phyloP scores from a whole-genome alignment of 2,888 invertebrate species.

The Cantharis flavilabris region DNA sequence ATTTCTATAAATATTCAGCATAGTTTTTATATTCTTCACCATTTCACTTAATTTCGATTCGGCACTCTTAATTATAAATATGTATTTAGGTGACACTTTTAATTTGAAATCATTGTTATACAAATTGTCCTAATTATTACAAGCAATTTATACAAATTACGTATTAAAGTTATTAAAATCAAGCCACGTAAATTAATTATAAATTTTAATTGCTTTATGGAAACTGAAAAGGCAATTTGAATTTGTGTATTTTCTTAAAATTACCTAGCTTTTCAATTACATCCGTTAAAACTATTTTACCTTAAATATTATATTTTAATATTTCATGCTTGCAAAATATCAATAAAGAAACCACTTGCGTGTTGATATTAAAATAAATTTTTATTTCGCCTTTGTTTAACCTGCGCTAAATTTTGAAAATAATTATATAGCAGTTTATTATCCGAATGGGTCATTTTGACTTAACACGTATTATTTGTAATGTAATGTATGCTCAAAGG shows the following conservation, averaged over 20 bases:
- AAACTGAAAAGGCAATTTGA: not conserved
- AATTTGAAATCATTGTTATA: not conserved
- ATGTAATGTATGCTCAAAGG: no score
- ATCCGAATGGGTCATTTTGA: no score
- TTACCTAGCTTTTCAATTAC: not conserved
- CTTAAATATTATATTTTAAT: not conserved
- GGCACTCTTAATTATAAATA: not conserved
- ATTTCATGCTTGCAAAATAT: not conserved
- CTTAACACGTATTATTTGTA: no score
- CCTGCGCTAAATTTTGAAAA: no score
- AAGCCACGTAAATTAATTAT: not conserved
- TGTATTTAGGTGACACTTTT: not conserved
- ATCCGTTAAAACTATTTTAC: not conserved
- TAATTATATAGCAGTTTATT: no score
- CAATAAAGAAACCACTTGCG: not conserved
- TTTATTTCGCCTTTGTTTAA: no score
- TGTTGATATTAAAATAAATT: no score
- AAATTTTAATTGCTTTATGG: not conserved
- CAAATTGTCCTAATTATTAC: not conserved
- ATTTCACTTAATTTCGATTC: not conserved
- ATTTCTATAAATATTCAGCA: not conserved
- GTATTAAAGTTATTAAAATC: not conserved
- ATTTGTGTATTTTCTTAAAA: not conserved
- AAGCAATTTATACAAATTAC: not conserved
- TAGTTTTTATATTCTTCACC: not conserved